Percentiles rank a stretch among this genome's conserved stretches.
Conservation (phyloP, 2,888 invertebrate genomes). For the Barypeithes pellucidus region DNA sequence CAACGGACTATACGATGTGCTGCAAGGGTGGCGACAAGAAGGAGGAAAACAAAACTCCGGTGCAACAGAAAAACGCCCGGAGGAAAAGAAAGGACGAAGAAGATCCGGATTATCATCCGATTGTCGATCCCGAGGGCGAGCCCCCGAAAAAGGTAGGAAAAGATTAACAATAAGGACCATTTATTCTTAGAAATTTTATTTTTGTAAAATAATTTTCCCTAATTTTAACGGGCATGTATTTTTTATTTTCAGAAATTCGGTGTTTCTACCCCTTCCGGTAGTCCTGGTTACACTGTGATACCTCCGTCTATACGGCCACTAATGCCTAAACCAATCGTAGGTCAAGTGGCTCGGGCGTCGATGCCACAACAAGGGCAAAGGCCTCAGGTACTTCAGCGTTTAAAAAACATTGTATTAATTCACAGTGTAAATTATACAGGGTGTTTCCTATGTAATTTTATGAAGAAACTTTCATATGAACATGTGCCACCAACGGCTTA, state of each 20-base stretch:
- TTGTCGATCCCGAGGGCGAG: slow-evolving; percentile 43
- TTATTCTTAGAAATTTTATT: not conserved
- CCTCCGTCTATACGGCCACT: slow-evolving; percentile 4
- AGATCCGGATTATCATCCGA: slow-evolving; percentile 63
- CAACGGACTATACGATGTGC: slow-evolving; percentile 62
- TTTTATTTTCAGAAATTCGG: slow-evolving; percentile 6
- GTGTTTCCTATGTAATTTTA: too few relatives aligned
- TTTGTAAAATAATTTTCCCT: not conserved
- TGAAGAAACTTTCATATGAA: too few relatives aligned
- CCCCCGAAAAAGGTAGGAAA: slow-evolving; percentile 46
- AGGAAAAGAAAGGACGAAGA: slow-evolving; percentile 56
- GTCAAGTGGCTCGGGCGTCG: not conserved
- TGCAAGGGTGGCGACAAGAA: slow-evolving; percentile 62
- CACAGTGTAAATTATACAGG: too few relatives aligned
- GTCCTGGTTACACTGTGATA: slow-evolving; percentile 23
- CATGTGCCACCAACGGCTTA: too few relatives aligned
- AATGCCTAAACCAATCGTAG: not conserved
- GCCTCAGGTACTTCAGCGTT: not conserved
- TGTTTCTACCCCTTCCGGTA: not conserved
- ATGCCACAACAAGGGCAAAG: not conserved
- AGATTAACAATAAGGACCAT: not conserved
- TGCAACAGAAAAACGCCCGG: slow-evolving; percentile 51
- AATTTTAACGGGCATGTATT: too few relatives aligned
- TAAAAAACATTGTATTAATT: too few relatives aligned
- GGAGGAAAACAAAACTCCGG: slow-evolving; percentile 51